Percentiles rank a stretch among this genome's conserved stretches.
These are phyloP conservation scores for Pyrocephalus nanus DNA, from an alignment of 2,797 vertebrate species.

Conservation along the genomic window DNA sequence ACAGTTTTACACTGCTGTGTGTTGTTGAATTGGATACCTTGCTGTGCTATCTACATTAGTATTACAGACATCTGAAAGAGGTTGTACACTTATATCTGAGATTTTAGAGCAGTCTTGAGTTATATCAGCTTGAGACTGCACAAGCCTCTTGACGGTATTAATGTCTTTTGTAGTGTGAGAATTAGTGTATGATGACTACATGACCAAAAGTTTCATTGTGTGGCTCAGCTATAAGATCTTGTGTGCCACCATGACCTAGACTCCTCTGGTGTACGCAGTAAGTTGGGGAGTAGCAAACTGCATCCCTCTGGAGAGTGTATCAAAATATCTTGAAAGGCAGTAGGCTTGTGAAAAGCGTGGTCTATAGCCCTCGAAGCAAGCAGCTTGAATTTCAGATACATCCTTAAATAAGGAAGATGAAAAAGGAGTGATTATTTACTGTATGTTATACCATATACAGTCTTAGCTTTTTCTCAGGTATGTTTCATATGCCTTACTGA, in stretches of 20 bases:
- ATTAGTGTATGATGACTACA: accelerated
- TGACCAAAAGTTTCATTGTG: neutral
- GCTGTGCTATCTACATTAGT: neutral
- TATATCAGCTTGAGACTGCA: neutral
- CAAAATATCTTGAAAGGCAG: neutral
- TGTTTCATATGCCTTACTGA: neutral
- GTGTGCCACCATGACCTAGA: neutral
- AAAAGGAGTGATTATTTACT: neutral
- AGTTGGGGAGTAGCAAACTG: neutral
- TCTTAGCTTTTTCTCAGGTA: neutral
- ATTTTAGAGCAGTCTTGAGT: neutral
- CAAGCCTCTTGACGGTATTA: neutral
- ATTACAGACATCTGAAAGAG: neutral
- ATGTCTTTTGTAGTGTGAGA: neutral
- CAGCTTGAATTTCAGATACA: neutral
- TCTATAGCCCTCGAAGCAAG: neutral
- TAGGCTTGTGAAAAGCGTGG: neutral
- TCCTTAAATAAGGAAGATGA: neutral
- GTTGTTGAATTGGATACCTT: neutral
- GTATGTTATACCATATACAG: neutral
- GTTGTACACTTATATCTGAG: neutral
- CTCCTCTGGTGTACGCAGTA: neutral
- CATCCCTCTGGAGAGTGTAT: neutral
- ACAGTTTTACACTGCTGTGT: neutral
- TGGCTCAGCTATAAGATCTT: neutral